Evolutionary conservation across 2,888 invertebrate species (phyloP).

Genomic region (Choreutis nemorana): DNA sequence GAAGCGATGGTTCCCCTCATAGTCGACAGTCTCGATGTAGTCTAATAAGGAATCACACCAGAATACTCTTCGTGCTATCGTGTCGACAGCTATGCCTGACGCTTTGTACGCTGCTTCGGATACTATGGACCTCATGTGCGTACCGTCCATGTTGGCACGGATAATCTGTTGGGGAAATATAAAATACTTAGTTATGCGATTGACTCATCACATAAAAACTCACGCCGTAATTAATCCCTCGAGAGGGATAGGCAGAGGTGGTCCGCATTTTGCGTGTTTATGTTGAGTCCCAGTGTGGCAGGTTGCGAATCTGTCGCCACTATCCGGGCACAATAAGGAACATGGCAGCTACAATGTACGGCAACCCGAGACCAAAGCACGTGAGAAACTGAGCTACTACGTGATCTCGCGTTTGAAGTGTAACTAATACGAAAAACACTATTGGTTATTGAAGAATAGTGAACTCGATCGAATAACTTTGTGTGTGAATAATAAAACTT

Average conservation of each 20-base stretch:
- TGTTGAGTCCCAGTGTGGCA: too few relatives aligned
- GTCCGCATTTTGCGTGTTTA: too few relatives aligned
- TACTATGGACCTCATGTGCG: conserved; percentile 81
- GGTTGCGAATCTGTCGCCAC: too few relatives aligned
- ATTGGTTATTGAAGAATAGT: neutral
- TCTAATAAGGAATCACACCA: conserved; percentile 97
- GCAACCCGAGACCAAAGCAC: too few relatives aligned
- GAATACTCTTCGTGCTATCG: conserved; percentile 88
- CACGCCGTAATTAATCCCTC: too few relatives aligned
- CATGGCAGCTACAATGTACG: too few relatives aligned
- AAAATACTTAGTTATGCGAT: too few relatives aligned
- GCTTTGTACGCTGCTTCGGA: conserved; percentile 95
- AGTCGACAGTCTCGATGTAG: conserved; percentile 96
- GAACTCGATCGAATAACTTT: too few relatives aligned
- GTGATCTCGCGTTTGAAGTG: neutral
- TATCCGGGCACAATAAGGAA: too few relatives aligned
- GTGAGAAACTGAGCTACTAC: neutral
- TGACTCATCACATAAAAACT: neutral
- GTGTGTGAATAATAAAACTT: too few relatives aligned
- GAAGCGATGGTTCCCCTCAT: conserved; percentile 84
- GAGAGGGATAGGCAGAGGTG: too few relatives aligned
- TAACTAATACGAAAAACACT: neutral
- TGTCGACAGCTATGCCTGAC: conserved; percentile 89
- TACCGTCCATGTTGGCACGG: conserved; percentile 95
- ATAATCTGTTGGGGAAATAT: conserved; percentile 57